A percentile compares a stretch with the other conserved stretches of the same genome.
phyloP scores from a whole-genome alignment of 2,113 vertebrate genomes.

The Tyrannus savana region DNA sequence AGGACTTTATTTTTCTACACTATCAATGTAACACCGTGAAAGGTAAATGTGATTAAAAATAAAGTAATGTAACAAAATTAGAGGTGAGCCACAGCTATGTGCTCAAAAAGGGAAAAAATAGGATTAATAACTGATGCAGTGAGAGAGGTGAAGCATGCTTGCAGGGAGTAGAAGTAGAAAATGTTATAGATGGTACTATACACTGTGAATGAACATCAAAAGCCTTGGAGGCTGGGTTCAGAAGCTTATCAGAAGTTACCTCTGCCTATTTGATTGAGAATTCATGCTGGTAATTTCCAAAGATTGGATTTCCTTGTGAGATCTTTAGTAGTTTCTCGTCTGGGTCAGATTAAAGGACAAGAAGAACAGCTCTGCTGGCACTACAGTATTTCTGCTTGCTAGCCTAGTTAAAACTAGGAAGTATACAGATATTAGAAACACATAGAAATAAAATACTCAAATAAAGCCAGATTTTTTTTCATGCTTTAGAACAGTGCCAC shows the following conservation, averaged over 20 bases:
- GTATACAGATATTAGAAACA: slow-evolving; percentile 2
- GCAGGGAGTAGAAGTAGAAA: slow-evolving; percentile 25
- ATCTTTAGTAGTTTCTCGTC: slow-evolving; percentile 30
- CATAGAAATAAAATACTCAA: slow-evolving; percentile 1
- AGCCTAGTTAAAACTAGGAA: slow-evolving; percentile 27
- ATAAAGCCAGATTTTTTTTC: neutral
- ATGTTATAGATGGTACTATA: slow-evolving; percentile 37
- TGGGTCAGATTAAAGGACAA: slow-evolving; percentile 57
- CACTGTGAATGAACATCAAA: slow-evolving; percentile 27
- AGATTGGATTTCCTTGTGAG: slow-evolving; percentile 56
- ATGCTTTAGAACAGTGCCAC: neutral
- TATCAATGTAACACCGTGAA: neutral
- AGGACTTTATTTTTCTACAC: neutral
- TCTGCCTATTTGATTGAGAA: slow-evolving; percentile 49
- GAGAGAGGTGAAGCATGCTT: slow-evolving; percentile 37
- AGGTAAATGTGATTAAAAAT: slow-evolving; percentile 18
- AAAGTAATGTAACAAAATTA: slow-evolving; percentile 15
- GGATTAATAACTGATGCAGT: slow-evolving; percentile 30
- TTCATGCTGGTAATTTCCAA: slow-evolving; percentile 63
- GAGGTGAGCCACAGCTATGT: neutral
- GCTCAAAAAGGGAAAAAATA: slow-evolving; percentile 23
- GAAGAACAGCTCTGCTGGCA: slow-evolving; percentile 37
- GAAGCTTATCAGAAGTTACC: slow-evolving; percentile 59
- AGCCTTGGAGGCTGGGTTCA: slow-evolving; percentile 27
- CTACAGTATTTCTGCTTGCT: slow-evolving; percentile 17